Conservation (phyloP, 1,140 invertebrate species). For the Pogonomyrmex californicus region DNA sequence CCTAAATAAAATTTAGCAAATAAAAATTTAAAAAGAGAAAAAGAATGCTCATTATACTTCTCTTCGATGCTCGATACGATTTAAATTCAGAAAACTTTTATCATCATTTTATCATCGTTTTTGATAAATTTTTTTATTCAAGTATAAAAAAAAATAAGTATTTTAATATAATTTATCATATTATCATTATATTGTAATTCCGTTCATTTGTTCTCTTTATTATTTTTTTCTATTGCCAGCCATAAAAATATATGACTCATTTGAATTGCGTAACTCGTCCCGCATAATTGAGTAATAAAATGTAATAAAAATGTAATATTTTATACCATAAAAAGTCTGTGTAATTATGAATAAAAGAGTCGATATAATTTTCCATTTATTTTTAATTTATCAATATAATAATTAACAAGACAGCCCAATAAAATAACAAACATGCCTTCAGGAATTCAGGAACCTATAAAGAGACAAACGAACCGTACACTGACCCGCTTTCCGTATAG, state of each 20-base stretch:
- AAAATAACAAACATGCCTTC: not conserved
- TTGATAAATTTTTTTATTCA: not conserved
- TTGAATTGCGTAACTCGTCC: not conserved
- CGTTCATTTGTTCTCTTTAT: not conserved
- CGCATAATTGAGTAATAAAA: not conserved
- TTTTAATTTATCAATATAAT: not conserved
- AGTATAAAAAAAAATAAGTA: not conserved
- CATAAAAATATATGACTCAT: not conserved
- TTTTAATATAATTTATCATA: not conserved
- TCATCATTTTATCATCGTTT: not conserved
- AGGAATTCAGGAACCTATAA: conserved; percentile 70
- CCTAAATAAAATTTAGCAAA: conserved; percentile 14
- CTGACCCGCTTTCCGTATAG: conserved; percentile 79
- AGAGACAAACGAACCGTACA: conserved; percentile 78
- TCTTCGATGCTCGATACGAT: too few species aligned
- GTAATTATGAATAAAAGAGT: not conserved
- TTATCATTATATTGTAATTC: not conserved
- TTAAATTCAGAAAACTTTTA: too few species aligned
- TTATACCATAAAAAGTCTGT: not conserved
- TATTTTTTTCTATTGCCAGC: not conserved
- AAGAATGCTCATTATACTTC: not conserved
- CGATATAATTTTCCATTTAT: not conserved
- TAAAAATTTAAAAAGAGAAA: not conserved
- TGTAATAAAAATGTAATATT: not conserved
- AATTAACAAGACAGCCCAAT: not conserved